These are phyloP conservation scores for Ahaetulla prasina DNA, from an alignment of 2,113 vertebrate genomes.

Conservation along the genomic window DNA sequence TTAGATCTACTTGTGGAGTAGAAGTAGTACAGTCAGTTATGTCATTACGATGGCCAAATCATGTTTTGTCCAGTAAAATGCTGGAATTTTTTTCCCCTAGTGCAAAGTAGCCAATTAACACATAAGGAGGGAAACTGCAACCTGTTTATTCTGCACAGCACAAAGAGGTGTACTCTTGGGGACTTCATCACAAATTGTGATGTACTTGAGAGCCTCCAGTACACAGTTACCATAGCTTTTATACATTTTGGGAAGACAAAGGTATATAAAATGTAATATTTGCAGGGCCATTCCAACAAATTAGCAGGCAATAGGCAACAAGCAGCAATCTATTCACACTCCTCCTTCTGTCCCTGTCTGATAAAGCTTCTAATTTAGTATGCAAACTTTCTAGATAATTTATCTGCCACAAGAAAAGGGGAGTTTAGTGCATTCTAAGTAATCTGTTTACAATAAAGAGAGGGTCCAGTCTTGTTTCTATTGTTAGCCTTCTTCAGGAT, in stretches of 20 bases:
- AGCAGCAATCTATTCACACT: neutral
- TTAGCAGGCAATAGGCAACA: neutral
- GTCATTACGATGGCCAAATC: neutral
- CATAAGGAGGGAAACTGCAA: neutral
- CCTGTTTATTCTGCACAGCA: neutral
- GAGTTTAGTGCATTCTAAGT: neutral
- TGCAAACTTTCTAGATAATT: neutral
- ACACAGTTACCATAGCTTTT: neutral
- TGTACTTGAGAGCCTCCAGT: neutral
- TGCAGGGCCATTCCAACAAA: neutral
- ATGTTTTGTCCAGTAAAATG: neutral
- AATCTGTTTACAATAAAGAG: neutral
- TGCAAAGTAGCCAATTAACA: neutral
- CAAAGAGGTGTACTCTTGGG: neutral
- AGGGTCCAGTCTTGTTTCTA: neutral
- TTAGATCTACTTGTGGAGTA: neutral
- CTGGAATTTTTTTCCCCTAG: neutral
- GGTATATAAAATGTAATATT: neutral
- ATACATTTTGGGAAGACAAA: neutral
- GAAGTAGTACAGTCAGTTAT: neutral
- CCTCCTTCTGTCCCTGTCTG: neutral
- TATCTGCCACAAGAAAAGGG: neutral
- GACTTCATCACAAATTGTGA: neutral
- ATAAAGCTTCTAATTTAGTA: neutral
- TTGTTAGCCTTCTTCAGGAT: neutral